Percentiles rank a stretch among this genome's conserved stretches.
Evolutionary conservation across 2,797 vertebrate species (phyloP).

Genomic region (Danio jaintianensis): DNA sequence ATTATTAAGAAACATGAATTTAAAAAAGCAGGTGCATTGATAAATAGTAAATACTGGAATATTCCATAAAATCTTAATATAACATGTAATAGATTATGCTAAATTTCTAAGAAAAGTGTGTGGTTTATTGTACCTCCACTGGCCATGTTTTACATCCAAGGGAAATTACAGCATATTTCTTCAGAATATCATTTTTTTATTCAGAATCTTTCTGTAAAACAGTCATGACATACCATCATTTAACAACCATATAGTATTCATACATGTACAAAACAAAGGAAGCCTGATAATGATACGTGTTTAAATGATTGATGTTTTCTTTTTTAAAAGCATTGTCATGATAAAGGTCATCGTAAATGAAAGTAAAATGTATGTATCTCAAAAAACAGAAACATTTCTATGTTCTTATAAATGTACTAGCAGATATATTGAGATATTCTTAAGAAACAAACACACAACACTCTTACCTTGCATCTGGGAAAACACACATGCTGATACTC

Average conservation of each 20-base stretch:
- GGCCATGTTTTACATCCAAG: slow-evolving; percentile 12
- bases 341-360: too few relatives aligned
- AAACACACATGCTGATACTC: background rate
- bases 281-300: background rate
- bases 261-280: background rate
- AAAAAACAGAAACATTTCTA: background rate
- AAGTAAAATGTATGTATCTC: background rate
- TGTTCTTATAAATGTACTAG: background rate
- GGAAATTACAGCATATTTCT: background rate
- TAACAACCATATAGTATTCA: background rate
- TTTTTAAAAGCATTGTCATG: too few relatives aligned
- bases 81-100: background rate
- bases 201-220: slow-evolving; percentile 2
- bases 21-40: too few relatives aligned
- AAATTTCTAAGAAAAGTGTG: background rate
- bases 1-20: too few relatives aligned
- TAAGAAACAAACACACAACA: background rate
- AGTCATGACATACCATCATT: background rate
- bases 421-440: background rate
- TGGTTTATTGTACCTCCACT: background rate
- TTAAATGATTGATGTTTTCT: background rate
- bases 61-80: too few relatives aligned
- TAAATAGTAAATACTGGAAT: too few relatives aligned
- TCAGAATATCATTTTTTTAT: background rate
- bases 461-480: slow-evolving; percentile 7